Base-by-base conservation (phyloP, 2,888 invertebrate species). In the Tetrapedia diversipes region DNA sequence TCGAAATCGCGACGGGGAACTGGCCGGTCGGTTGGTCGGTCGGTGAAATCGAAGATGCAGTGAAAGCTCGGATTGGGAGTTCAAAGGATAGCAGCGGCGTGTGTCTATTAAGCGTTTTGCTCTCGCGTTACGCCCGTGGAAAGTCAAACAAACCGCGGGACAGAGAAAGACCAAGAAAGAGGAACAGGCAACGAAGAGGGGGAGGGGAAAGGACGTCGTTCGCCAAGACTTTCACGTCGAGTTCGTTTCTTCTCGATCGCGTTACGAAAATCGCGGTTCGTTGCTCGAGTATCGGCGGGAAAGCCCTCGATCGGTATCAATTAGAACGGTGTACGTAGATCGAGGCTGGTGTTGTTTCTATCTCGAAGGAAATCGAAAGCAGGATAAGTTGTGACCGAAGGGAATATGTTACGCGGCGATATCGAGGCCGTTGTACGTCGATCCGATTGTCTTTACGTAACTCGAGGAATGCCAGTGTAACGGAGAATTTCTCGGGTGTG, bases 221-320 rank as follows among this genome's bases (percentile, higher is more conserved):
- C 53, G 59, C 60, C 51, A 43, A 66, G 78, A 80, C 82, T 82
- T 82, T 82, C 82, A 82, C 82, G 82, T 71, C 74, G 82, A 54
- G 32, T 49, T 41, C 53, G 72, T 79, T 82, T 75, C 77, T 77
- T 74, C 69, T 80, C 70, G 82, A 80, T 77, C 77, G 80, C 82
- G 74, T 78, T 67, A 75, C 74, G 80, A 82, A 80, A 82, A 82
- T 82, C 67, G 79, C 64, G 67, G 56, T 41, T 39, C 64, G 68
- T 57, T 45, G 43, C 27, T n/a, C 37, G 63, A 4, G 47, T 53
- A 22, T 32, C 22, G 29, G 16, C 4, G 32, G 24, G 16, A 41
- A 47, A 54, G 10, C 16, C 34, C 32, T n/a, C n/a, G n/a, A n/a
- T n/a, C n/a, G n/a, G n/a, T n/a, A n/a, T n/a, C n/a, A n/a, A n/a